Evolutionary conservation across 2,113 vertebrate species (phyloP), one percentile per base, ranked within the genome.

Genomic region (Galbula dea): DNA sequence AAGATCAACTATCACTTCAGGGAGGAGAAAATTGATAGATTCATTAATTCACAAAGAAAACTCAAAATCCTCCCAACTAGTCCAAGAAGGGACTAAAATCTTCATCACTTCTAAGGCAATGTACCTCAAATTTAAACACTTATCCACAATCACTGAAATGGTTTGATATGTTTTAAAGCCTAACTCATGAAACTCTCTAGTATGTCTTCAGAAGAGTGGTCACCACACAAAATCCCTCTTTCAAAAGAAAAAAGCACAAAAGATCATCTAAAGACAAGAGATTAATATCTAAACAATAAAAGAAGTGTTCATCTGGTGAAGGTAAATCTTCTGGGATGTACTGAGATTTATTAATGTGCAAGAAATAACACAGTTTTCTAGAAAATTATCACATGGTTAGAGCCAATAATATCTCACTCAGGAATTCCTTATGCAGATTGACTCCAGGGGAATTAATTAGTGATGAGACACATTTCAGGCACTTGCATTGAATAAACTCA

Each of bases 41-140:
- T 76, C 83, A 92, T 94, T 96, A 83, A 93, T 95, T 89, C 76
- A 80, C 66, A 91, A 81, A 95, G 82, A 94, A 96, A 95, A 83
- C 52, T 83, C 59, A 67, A 89, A 94, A 80, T 88, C 58, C 32
- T 85, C 48, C 62, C 75, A 89, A 87, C 41, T 68, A 89, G 32
- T 62, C 48, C 48, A 74, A 87, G 48, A 48, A 24, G n/a, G 21
- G 32, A 5, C 39, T 81, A 89, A 95, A 94, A 86, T 71, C 52
- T 71, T 77, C 57, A 79, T 83, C 7, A 63, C 9, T 92, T 83
- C 46, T 73, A 39, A 73, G 29, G 27, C 14, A 67, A 84, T 84
- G 36, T 79, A 59, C 7, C 34, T 90, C 32, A 83, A 68, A 88
- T 83, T 76, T 79, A 90, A 96, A 88, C 45, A 59, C 8, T 75